Conservation (phyloP, 1,140 invertebrate species). For the Anastrepha ludens region DNA sequence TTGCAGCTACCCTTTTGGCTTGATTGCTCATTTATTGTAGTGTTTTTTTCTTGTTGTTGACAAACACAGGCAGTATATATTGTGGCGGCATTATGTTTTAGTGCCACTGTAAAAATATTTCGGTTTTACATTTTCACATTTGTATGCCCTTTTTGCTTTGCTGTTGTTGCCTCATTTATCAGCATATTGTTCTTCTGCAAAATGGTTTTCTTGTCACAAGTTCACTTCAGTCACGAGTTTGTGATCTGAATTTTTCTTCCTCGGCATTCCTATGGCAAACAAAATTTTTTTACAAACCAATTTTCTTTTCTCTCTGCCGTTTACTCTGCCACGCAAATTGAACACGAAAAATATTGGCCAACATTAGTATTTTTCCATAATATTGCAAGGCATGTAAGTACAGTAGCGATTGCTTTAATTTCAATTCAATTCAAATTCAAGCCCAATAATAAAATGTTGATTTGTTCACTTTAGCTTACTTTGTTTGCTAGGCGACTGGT, state of each 20-base stretch:
- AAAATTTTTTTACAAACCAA: neutral
- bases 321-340: neutral
- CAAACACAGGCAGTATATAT: neutral
- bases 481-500: too few relatives aligned
- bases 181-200: neutral
- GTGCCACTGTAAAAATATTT: neutral
- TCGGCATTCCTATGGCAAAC: neutral
- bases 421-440: slow-evolving; percentile 7
- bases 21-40: neutral
- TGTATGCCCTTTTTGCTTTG: neutral
- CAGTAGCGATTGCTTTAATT: neutral
- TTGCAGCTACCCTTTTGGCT: neutral
- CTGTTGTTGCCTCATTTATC: neutral
- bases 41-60: neutral
- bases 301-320: neutral
- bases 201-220: neutral
- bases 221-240: slow-evolving; percentile 53
- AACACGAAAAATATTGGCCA: slow-evolving; percentile 20
- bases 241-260: slow-evolving; percentile 28
- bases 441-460: neutral
- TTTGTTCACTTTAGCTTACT: neutral
- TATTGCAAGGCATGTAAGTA: neutral
- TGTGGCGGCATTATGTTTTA: neutral
- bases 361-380: neutral
- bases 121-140: neutral